phyloP scores from a whole-genome alignment of 1,140 invertebrate genomes.

The Helicoverpa zea region DNA sequence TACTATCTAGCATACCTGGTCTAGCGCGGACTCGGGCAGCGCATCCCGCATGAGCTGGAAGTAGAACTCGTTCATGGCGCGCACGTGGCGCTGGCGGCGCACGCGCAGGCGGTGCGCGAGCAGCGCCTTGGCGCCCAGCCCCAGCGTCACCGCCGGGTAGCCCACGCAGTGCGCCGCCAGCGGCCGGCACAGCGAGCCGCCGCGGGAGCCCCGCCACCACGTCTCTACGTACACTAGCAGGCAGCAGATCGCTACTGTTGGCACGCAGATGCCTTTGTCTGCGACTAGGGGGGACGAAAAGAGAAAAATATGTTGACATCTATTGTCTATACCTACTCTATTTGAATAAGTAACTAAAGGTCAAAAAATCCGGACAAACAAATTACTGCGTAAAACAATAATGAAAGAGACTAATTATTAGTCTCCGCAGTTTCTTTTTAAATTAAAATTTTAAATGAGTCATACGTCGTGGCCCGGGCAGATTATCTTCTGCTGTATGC shows the following conservation, averaged over 20 bases:
- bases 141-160: slow-evolving; percentile 98
- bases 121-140: slow-evolving; percentile 98
- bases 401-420: too few relatives aligned
- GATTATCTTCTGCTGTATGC: too few relatives aligned
- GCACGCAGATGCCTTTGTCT: slow-evolving; percentile 97
- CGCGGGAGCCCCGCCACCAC: slow-evolving; percentile 94
- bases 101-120: slow-evolving; percentile 96
- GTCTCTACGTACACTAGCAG: slow-evolving; percentile 98
- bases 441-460: too few relatives aligned
- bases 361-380: too few relatives aligned
- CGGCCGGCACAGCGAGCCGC: slow-evolving; percentile 95
- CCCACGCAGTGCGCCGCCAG: slow-evolving; percentile 99
- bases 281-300: slow-evolving; percentile 69
- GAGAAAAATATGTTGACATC: neutral
- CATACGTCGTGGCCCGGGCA: too few relatives aligned
- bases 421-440: too few relatives aligned
- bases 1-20: slow-evolving; percentile 63
- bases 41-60: slow-evolving; percentile 97
- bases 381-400: too few relatives aligned
- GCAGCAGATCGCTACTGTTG: slow-evolving; percentile 97
- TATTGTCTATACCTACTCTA: too few relatives aligned
- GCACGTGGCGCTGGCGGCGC: slow-evolving; percentile 96
- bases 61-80: slow-evolving; percentile 98
- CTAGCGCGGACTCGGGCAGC: slow-evolving; percentile 92
- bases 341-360: too few relatives aligned